These are phyloP conservation scores for Plecturocebus donacophilus DNA, from an alignment of 2,113 vertebrate species.

Conservation along the genomic window DNA sequence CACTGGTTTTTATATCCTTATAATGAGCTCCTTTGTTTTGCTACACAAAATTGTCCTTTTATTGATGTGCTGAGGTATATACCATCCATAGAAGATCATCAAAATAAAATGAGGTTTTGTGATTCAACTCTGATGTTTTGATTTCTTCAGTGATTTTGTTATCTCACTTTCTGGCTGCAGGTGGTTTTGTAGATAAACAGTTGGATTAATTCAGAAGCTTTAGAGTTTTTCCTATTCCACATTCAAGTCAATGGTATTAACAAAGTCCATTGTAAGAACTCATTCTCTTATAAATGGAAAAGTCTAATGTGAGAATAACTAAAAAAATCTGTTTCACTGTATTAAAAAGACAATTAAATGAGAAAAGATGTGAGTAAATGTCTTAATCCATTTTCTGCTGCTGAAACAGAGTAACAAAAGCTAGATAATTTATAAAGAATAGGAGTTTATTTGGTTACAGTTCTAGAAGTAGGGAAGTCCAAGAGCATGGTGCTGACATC, in stretches of 20 bases:
- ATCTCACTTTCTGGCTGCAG: constrained; percentile 43
- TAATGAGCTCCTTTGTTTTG: constrained; percentile 61
- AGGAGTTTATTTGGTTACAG: background rate
- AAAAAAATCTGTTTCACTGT: constrained; percentile 30
- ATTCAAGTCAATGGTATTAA: constrained; percentile 11
- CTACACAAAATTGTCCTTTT: constrained; percentile 31
- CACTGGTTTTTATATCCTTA: constrained; percentile 56
- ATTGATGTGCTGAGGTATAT: constrained; percentile 45
- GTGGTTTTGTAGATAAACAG: constrained; percentile 59
- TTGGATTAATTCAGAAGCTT: constrained; percentile 30
- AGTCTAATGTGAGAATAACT: background rate
- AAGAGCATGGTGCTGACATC: background rate
- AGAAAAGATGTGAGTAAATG: background rate
- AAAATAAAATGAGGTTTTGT: constrained; percentile 67
- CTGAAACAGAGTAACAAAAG: too few relatives aligned
- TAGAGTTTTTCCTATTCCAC: background rate
- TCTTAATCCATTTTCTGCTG: background rate
- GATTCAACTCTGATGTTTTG: constrained; percentile 49
- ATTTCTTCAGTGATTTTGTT: constrained; percentile 58
- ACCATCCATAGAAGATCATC: constrained; percentile 49
- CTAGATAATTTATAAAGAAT: background rate
- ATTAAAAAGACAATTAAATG: background rate
- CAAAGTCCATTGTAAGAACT: background rate
- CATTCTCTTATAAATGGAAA: background rate
- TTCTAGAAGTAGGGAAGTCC: background rate